These are phyloP conservation scores for Yponomeuta evonymella DNA, from an alignment of 2,888 invertebrate genomes.

Conservation along the genomic window DNA sequence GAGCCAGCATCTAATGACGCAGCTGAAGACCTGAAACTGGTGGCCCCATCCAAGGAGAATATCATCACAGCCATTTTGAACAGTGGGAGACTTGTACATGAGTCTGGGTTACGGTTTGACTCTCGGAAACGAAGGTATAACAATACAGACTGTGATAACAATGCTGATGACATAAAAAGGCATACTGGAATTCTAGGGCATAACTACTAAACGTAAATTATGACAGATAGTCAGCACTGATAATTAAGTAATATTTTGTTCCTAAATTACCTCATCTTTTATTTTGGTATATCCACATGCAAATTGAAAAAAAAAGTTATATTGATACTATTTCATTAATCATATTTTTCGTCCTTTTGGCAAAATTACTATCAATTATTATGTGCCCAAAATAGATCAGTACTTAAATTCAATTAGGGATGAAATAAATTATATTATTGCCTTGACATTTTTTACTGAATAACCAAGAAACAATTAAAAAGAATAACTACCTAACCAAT, in stretches of 20 bases:
- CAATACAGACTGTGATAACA: slow-evolving; percentile 43
- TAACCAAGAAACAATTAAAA: no score
- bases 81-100: slow-evolving; percentile 64
- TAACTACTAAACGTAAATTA: neutral
- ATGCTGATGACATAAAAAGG: slow-evolving; percentile 49
- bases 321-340: neutral
- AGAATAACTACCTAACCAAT: no score
- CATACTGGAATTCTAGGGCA: slow-evolving; percentile 34
- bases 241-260: slow-evolving; percentile 10
- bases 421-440: no score
- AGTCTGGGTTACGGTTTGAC: slow-evolving; percentile 62
- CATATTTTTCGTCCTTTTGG: neutral
- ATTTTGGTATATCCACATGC: neutral
- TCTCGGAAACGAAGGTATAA: slow-evolving; percentile 52
- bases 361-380: neutral
- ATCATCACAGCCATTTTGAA: slow-evolving; percentile 66
- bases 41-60: slow-evolving; percentile 65
- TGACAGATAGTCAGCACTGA: slow-evolving; percentile 11
- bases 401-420: neutral
- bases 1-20: slow-evolving; percentile 53
- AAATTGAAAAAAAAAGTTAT: neutral
- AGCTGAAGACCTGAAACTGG: slow-evolving; percentile 55
- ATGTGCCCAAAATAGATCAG: neutral
- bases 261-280: slow-evolving; percentile 7
- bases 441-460: no score